Base-by-base conservation (phyloP, 2,797 vertebrate species). In the Xiphorhynchus erythropygius region DNA sequence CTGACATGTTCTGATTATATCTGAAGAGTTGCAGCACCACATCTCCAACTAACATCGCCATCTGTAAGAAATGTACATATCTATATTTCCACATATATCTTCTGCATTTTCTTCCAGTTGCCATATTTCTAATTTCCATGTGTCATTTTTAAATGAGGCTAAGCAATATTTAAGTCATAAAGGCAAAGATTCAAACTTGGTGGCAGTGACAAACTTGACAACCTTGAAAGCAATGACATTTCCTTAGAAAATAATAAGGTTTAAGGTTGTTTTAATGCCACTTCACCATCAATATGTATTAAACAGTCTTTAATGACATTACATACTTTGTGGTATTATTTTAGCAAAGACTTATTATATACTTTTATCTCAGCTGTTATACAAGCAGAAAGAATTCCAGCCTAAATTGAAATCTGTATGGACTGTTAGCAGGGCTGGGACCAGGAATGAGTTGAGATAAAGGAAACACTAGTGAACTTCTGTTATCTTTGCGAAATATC, bases 161-260 rank as follows among this genome's bases (percentile, higher is more conserved):
- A 67, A 80, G 56, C 57, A 80, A 30, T 14, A 37, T 47, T 56
- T 39, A 71, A 75, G 32, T 62, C 55, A 37, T 47, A 70, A 84
- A 94, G 28, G 32, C 56, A 69, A 59, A 56, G 35, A 70, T 74
- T 87, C 28, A 63, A 57, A 90, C 33, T 56, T 41, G 7, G 5
- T 74, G 39, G 23, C 22, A 49, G 28, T 46, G 62, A 33, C 53
- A 80, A 70, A 55, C 32, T 56, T 92, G 74, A 63, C 56, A 84
- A 81, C 30, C 17, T 86, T 92, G 67, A 90, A 93, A 78, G 46
- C 41, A 75, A 35, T 53, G 44, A 59, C 30, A 88, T 96, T 94
- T 92, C 41, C 32, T 41, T 60, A 63, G 56, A 86, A 74, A 47
- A 81, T 19, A 70, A 17, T 25, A 64, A 55, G 4, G 39, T 42